Conservation (phyloP, 2,797 vertebrate genomes). For the Vultur gryphus region DNA sequence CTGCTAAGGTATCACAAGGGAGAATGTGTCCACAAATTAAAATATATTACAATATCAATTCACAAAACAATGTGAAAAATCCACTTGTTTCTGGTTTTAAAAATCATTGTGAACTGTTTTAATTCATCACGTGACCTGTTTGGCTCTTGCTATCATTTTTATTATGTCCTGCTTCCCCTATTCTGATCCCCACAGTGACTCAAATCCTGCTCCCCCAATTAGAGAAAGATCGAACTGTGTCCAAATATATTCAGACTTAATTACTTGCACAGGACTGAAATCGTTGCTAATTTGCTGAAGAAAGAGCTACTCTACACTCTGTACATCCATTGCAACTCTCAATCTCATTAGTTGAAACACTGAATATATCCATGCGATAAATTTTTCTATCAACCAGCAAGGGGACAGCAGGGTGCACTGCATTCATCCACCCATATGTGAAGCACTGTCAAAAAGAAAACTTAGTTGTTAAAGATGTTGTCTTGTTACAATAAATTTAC, state of each 20-base stretch:
- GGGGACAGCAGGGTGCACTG: neutral
- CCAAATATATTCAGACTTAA: constrained; percentile 34
- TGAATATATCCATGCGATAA: neutral
- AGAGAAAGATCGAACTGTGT: constrained; percentile 6
- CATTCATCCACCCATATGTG: neutral
- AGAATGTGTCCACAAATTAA: neutral
- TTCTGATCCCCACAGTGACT: constrained; percentile 1
- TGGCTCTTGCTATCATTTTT: neutral
- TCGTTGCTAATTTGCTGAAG: constrained; percentile 26
- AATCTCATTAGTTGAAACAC: neutral
- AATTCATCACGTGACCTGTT: neutral
- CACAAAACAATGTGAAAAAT: neutral
- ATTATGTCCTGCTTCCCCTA: neutral
- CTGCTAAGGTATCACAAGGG: neutral
- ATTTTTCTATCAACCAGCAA: neutral
- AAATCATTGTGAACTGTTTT: neutral
- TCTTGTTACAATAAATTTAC: neutral
- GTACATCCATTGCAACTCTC: neutral
- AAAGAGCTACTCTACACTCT: neutral
- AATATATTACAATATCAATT: neutral
- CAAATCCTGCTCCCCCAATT: neutral
- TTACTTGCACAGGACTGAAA: constrained; percentile 11
- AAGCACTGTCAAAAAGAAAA: neutral
- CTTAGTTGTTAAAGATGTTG: neutral
- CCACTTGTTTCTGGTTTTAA: neutral